Percentiles rank a stretch among this genome's conserved stretches.
Evolutionary conservation across 2,113 vertebrate genomes (phyloP).

Genomic region (Opisthocomus hoazin): DNA sequence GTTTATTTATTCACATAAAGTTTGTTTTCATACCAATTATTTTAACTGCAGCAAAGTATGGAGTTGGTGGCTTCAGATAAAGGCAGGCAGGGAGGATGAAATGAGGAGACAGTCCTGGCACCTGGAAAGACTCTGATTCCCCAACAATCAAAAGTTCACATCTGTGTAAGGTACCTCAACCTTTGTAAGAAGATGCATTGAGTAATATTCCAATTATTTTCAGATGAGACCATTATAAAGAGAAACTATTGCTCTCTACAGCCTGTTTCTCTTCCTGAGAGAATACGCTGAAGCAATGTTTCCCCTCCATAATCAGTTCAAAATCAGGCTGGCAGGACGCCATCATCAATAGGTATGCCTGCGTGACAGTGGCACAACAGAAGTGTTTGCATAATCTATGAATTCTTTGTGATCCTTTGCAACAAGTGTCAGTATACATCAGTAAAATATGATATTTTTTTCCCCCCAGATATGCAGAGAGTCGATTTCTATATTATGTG

Average conservation of each 20-base stretch:
- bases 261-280: background rate
- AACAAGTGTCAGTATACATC: background rate
- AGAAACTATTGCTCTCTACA: background rate
- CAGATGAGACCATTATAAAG: background rate
- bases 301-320: background rate
- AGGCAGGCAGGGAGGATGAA: background rate
- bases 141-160: background rate
- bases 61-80: background rate
- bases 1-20: background rate
- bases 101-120: background rate
- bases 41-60: background rate
- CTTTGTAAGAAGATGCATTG: background rate
- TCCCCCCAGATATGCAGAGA: background rate
- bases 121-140: background rate
- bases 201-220: background rate
- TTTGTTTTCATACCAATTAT: background rate
- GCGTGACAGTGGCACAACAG: background rate
- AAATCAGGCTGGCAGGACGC: background rate
- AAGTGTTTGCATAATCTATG: background rate
- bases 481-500: background rate
- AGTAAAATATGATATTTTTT: background rate
- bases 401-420: background rate
- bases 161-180: background rate
- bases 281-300: background rate
- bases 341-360: background rate